Evolutionary conservation across 1,140 invertebrate genomes (phyloP), one percentile per base, ranked within the genome.

Genomic region (Drosophila novamexicana): DNA sequence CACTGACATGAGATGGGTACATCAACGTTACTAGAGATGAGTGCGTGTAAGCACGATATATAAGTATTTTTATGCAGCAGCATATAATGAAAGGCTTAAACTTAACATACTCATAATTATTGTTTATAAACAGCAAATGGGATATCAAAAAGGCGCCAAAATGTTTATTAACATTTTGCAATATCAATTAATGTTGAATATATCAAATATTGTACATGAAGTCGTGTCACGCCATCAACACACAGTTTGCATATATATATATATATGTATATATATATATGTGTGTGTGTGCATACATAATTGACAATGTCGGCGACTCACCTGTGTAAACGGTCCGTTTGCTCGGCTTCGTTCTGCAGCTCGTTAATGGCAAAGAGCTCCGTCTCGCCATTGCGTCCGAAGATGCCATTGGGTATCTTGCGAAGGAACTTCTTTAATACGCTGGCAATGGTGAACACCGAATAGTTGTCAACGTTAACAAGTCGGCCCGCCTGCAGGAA

Each of bases 381-480:
- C 93, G 97, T 95, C 93, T 99, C 98, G 71, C 97, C 96, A 57
- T 97, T 96, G 36, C 95, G 94, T 0, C 98, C 96, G 94, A 99
- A 99, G 61, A 99, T 97, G 29, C 98, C 98, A 68, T 97, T 97
- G 47, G 98, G 98, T 80, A 99, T 96, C 94, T 99, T 99, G 64
- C 98, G 95, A n/a, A 99, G 94, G 93, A 99, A 99, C 94, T 97
- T 97, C 93, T 99, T 99, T 36, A 99, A 94, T 40, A 99, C 98
- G 93, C 98, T 99, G 29, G 98, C 98, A 89, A 99, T 98, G 42
- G 98, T 99, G 93, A 99, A 98, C 59, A 99, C 98, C 75, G 97
- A 98, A 92, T 98, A 99, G 92, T 99, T 98, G 88, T 98, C 97
- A 88, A 99, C 98, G 92, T 99, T 99, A n/a, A 99, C 97, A 74